Evolutionary conservation across 2,888 invertebrate genomes (phyloP).

Genomic region (Brenthis ino): DNA sequence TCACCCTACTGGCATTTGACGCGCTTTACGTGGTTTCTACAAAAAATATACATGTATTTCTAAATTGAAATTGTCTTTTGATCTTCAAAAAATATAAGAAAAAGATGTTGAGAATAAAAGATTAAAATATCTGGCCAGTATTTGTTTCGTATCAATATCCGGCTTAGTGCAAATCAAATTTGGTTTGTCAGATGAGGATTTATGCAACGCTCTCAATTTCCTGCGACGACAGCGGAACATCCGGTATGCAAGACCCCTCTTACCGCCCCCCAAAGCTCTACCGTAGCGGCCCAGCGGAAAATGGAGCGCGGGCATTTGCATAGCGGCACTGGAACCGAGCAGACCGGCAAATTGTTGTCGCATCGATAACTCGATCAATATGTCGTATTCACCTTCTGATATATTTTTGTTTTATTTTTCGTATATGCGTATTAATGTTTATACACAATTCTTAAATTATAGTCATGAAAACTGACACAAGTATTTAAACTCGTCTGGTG

Average conservation of each 20-base stretch:
- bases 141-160: conserved; percentile 80
- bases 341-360: conserved; percentile 80
- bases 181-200: conserved; percentile 79
- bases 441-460: neutral
- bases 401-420: conserved; percentile 36
- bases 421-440: conserved; percentile 29
- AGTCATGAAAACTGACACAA: too few species aligned
- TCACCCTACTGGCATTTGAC: conserved; percentile 62
- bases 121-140: conserved; percentile 61
- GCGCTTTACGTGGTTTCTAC: conserved; percentile 54
- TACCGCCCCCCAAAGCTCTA: conserved; percentile 35
- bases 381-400: conserved; percentile 57
- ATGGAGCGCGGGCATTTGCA: conserved; percentile 77
- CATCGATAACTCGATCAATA: conserved; percentile 77
- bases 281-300: conserved; percentile 67
- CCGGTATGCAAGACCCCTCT: conserved; percentile 61
- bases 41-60: conserved; percentile 58
- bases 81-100: conserved; percentile 30
- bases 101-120: conserved; percentile 44
- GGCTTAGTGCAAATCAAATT: conserved; percentile 80
- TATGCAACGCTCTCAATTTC: conserved; percentile 82
- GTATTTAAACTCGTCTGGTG: too few species aligned
- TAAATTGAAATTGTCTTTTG: conserved; percentile 48
- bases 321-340: conserved; percentile 72
- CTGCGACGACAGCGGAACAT: conserved; percentile 78